Conservation (phyloP, 2,888 invertebrate species). For the Parasteatoda lunata region DNA sequence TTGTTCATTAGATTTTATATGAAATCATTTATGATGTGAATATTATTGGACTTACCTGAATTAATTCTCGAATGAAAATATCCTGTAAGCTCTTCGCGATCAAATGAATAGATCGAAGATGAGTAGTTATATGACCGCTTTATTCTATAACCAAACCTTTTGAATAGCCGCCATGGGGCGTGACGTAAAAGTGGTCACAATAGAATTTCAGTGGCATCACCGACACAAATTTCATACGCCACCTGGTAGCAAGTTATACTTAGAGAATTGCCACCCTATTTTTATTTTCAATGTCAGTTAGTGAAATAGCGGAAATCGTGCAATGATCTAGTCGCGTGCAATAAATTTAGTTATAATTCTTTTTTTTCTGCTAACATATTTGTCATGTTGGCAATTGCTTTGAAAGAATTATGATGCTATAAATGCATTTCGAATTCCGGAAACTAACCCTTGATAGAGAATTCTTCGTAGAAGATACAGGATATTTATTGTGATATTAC, state of each 20-base stretch:
- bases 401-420: conserved; percentile 30
- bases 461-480: background rate
- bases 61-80: background rate
- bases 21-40: background rate
- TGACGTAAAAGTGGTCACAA: conserved; percentile 54
- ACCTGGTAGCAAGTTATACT: conserved; percentile 9
- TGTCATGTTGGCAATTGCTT: conserved; percentile 10
- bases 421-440: conserved; percentile 34
- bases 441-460: background rate
- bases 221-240: conserved; percentile 35
- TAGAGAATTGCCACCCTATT: background rate
- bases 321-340: background rate
- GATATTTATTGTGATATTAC: background rate
- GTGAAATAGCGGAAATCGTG: background rate
- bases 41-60: background rate
- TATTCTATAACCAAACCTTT: conserved; percentile 46
- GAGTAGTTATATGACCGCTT: conserved; percentile 43
- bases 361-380: background rate
- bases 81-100: background rate
- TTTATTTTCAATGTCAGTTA: background rate
- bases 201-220: conserved; percentile 48
- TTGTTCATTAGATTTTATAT: too few species aligned
- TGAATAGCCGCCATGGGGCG: conserved; percentile 55
- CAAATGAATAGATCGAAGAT: background rate
- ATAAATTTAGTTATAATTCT: background rate